phyloP scores from a whole-genome alignment of 2,797 vertebrate genomes.

The Setipinna tenuifilis region DNA sequence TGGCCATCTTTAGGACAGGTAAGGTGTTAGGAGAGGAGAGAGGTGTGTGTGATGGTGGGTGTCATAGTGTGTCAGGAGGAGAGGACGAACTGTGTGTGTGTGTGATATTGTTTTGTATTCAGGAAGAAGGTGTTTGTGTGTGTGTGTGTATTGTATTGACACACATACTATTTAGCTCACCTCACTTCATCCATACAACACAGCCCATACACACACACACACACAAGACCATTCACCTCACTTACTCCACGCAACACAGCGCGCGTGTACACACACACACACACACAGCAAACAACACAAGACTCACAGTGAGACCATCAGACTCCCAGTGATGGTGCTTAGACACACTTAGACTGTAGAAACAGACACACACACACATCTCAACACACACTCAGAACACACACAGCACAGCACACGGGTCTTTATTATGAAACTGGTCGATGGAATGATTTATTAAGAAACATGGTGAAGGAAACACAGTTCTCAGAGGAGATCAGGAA shows the following conservation, averaged over 20 bases:
- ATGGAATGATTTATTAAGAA: constrained; percentile 64
- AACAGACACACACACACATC: not conserved
- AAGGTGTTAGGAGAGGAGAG: too few species aligned
- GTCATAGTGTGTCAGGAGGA: not conserved
- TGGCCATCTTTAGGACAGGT: too few species aligned
- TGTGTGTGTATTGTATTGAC: too few species aligned
- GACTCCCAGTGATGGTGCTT: too few species aligned
- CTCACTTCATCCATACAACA: too few species aligned
- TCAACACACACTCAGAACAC: not conserved
- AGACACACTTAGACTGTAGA: not conserved
- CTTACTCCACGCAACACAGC: too few species aligned
- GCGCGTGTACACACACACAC: not conserved
- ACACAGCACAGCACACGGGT: not conserved
- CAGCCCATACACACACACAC: not conserved
- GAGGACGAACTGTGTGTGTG: not conserved
- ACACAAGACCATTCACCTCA: not conserved
- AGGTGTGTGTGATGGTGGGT: not conserved
- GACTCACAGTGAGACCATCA: too few species aligned
- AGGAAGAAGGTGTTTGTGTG: too few species aligned
- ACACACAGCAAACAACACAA: not conserved
- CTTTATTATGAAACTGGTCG: constrained; percentile 46
- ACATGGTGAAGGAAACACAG: constrained; percentile 54
- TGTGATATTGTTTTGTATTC: too few species aligned
- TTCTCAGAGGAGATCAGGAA: constrained; percentile 39
- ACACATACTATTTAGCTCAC: too few species aligned